Evolutionary conservation across 1,140 invertebrate species (phyloP).

Genomic region (Polypedilum vanderplanki): DNA sequence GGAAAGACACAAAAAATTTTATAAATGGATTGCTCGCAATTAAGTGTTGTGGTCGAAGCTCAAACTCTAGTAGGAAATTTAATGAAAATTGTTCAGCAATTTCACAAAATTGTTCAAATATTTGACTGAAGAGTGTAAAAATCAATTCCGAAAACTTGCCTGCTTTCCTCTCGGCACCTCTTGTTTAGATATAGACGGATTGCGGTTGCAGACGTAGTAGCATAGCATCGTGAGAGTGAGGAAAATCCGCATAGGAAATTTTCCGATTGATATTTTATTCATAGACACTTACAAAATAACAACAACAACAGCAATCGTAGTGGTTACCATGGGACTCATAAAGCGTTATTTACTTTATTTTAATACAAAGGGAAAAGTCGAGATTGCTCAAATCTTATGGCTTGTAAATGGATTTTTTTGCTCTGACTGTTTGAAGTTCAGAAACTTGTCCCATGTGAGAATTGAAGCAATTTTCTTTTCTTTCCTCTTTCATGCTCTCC

Average conservation of each 20-base stretch:
- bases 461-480: conserved; percentile 13
- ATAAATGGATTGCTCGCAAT: conserved; percentile 21
- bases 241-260: background rate
- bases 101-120: background rate
- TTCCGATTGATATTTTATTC: conserved; percentile 26
- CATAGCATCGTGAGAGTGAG: background rate
- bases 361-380: conserved; percentile 13
- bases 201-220: too few relatives aligned
- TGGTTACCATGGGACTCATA: background rate
- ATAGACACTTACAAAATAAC: conserved; percentile 24
- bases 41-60: conserved; percentile 21
- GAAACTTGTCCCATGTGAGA: conserved; percentile 3
- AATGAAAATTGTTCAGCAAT: background rate
- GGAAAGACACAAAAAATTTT: background rate
- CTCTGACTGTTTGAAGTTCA: background rate
- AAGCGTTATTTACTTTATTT: conserved; percentile 26
- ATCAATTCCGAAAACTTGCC: too few relatives aligned
- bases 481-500: background rate
- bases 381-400: background rate
- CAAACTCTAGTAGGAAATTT: background rate
- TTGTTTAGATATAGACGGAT: too few relatives aligned
- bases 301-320: background rate
- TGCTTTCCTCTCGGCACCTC: too few relatives aligned
- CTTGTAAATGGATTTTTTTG: conserved; percentile 1
- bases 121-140: background rate